phyloP scores from a whole-genome alignment of 2,888 invertebrate species.

The Vesta saturnalis region DNA sequence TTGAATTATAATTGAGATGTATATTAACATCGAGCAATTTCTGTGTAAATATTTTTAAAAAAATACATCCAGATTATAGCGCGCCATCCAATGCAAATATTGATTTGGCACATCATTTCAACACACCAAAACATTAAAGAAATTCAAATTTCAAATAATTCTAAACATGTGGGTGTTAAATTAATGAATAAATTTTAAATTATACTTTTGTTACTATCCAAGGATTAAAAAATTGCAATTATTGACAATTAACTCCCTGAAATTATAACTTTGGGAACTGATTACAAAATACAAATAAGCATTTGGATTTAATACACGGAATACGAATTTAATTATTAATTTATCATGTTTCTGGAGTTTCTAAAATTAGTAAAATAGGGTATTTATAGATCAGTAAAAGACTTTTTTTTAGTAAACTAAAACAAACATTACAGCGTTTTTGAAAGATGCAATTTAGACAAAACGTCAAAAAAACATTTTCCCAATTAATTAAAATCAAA shows the following conservation, averaged over 20 bases:
- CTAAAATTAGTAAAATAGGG: conserved; percentile 5
- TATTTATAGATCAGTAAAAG: background rate
- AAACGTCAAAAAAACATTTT: conserved; percentile 4
- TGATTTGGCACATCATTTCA: conserved; percentile 10
- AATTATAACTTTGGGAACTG: background rate
- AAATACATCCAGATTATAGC: background rate
- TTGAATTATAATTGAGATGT: background rate
- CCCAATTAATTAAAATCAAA: too few relatives aligned
- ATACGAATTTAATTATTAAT: background rate
- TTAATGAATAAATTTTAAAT: too few relatives aligned
- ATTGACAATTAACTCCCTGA: too few relatives aligned
- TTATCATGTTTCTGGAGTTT: background rate
- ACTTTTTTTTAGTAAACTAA: background rate
- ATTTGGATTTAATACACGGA: too few relatives aligned
- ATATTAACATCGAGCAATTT: background rate
- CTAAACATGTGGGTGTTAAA: background rate
- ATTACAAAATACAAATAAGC: too few relatives aligned
- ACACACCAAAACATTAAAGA: background rate
- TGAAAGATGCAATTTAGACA: conserved; percentile 2
- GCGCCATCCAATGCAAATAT: conserved; percentile 12
- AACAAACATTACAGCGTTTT: background rate
- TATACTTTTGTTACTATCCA: too few relatives aligned
- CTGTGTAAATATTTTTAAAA: background rate
- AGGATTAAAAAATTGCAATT: too few relatives aligned
- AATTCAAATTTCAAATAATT: background rate